A percentile compares a stretch with the other conserved stretches of the same genome.
Evolutionary conservation across 1,140 invertebrate genomes (phyloP).

Genomic region (Melitaea cinxia): DNA sequence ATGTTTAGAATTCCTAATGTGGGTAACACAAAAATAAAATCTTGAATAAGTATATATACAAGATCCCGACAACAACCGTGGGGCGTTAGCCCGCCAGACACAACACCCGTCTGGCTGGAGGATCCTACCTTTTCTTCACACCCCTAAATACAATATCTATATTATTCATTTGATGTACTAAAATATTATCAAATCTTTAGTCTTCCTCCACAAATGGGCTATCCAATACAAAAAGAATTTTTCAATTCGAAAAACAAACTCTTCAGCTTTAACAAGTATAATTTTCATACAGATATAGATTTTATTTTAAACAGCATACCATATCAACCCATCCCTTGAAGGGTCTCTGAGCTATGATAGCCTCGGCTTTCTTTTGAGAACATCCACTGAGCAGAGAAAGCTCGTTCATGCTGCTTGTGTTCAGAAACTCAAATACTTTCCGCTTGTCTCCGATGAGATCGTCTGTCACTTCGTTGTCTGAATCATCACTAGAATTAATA

Average conservation of each 20-base stretch:
- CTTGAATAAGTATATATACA: too few relatives aligned
- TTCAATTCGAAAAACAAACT: too few relatives aligned
- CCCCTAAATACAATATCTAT: too few relatives aligned
- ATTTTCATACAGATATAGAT: neutral
- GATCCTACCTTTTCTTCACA: too few relatives aligned
- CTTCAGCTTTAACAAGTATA: neutral
- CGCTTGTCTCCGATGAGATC: slow-evolving; percentile 86
- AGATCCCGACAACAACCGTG: too few relatives aligned
- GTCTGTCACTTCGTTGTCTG: slow-evolving; percentile 87
- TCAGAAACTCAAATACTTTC: slow-evolving; percentile 89
- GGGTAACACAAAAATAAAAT: too few relatives aligned
- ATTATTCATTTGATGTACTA: too few relatives aligned
- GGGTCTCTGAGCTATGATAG: slow-evolving; percentile 85
- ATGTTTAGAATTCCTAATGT: too few relatives aligned
- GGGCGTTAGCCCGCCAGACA: too few relatives aligned
- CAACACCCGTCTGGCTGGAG: too few relatives aligned
- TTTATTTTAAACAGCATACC: slow-evolving; percentile 74
- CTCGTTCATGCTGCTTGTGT: slow-evolving; percentile 85
- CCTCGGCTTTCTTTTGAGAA: slow-evolving; percentile 88
- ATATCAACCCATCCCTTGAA: slow-evolving; percentile 88
- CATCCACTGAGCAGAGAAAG: slow-evolving; percentile 86
- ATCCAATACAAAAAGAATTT: too few relatives aligned
- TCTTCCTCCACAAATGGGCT: too few relatives aligned
- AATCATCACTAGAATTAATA: slow-evolving; percentile 83
- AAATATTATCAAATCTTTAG: neutral